Evolutionary conservation across 2,113 vertebrate species (phyloP).

Genomic region (Plotosus lineatus): DNA sequence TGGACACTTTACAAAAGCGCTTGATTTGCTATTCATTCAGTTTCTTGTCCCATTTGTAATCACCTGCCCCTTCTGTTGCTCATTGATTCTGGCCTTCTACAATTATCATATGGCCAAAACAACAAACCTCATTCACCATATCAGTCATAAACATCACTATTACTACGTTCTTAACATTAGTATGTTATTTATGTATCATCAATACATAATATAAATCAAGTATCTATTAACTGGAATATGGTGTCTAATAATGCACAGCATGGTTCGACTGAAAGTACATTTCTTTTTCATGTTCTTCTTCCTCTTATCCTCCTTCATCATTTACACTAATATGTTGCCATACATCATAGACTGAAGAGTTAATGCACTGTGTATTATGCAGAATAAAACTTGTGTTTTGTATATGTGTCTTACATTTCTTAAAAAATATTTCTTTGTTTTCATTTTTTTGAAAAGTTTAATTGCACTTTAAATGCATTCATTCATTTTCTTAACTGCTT

Average conservation of each 20-base stretch:
- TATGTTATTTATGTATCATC: background rate
- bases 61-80: conserved; percentile 19
- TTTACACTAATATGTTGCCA: background rate
- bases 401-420: background rate
- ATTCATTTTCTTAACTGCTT: too few relatives aligned
- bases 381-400: background rate
- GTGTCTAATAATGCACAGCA: background rate
- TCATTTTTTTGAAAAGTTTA: background rate
- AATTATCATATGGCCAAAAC: background rate
- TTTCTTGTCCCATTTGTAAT: conserved; percentile 41
- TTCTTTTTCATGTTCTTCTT: background rate
- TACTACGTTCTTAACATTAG: background rate
- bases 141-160: background rate
- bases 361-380: background rate
- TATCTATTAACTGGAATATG: background rate
- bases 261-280: background rate
- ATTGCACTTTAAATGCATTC: background rate
- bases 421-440: too few relatives aligned
- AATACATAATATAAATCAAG: too few relatives aligned
- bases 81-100: background rate
- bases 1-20: conserved; percentile 69
- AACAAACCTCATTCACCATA: background rate
- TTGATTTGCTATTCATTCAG: conserved; percentile 74
- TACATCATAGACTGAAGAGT: background rate
- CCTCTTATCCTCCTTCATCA: too few relatives aligned